Evolutionary conservation across 2,888 invertebrate species (phyloP).

Genomic region (Phengaris arion): DNA sequence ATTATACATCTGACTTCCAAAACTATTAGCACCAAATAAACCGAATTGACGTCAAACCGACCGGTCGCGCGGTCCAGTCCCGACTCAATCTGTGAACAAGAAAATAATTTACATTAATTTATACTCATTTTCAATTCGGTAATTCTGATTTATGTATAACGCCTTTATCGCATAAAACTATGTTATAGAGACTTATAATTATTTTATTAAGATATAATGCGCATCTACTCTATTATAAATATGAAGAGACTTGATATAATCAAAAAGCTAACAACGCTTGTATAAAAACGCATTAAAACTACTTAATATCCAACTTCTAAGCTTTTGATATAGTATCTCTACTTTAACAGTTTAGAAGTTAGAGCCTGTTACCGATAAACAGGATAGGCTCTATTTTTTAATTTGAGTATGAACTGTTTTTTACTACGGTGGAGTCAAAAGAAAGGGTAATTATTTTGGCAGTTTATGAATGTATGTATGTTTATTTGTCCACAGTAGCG

Average conservation of each 20-base stretch:
- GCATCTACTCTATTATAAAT: background rate
- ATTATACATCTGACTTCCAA: constrained; percentile 23
- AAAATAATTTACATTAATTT: constrained; percentile 39
- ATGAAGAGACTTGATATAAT: background rate
- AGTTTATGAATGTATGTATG: no score
- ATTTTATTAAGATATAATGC: background rate
- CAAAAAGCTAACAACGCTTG: background rate
- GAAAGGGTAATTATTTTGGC: no score
- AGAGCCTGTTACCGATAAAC: no score
- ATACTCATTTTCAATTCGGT: background rate
- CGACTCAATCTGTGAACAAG: constrained; percentile 53
- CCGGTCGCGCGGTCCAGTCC: constrained; percentile 40
- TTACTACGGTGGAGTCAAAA: no score
- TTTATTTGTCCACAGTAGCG: no score
- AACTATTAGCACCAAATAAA: constrained; percentile 15
- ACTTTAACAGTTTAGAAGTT: background rate
- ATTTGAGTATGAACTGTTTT: no score
- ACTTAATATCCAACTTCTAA: no score
- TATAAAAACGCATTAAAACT: background rate
- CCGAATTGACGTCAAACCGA: constrained; percentile 47
- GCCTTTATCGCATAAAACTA: background rate
- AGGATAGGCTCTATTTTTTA: no score
- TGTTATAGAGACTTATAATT: background rate
- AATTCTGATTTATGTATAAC: background rate
- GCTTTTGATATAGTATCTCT: no score